Conservation (phyloP, 2,888 invertebrate genomes). For the Dryococelus australis region DNA sequence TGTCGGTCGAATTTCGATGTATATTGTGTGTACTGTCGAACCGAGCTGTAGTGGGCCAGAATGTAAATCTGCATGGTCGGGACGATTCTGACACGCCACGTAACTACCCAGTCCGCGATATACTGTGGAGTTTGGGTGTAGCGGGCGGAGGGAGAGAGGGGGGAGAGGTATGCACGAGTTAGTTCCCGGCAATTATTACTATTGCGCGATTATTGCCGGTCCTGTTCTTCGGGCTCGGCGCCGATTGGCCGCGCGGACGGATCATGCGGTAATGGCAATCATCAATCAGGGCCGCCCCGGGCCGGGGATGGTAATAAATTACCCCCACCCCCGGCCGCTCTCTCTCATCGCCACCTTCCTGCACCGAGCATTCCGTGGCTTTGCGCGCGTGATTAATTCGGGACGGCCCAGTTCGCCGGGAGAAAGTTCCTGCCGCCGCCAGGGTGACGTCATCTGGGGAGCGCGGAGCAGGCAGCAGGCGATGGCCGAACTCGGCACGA, state of each 20-base stretch:
- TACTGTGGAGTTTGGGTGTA: background rate
- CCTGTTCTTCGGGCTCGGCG: background rate
- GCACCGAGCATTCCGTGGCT: background rate
- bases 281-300: background rate
- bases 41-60: no score
- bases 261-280: background rate
- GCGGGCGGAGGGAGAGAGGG: no score
- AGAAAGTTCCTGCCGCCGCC: background rate
- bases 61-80: no score
- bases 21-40: no score
- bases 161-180: background rate
- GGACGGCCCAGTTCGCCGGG: background rate
- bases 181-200: background rate
- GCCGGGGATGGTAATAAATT: background rate
- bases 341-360: background rate
- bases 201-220: constrained; percentile 3
- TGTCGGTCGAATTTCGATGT: no score
- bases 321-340: background rate
- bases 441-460: background rate
- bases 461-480: background rate
- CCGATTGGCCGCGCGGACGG: background rate
- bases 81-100: no score
- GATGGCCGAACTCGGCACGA: no score
- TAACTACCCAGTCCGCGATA: no score
- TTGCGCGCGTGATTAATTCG: background rate